These are phyloP conservation scores for Thryonomys swinderianus DNA, from an alignment of 2,113 vertebrate species.

Conservation along the genomic window DNA sequence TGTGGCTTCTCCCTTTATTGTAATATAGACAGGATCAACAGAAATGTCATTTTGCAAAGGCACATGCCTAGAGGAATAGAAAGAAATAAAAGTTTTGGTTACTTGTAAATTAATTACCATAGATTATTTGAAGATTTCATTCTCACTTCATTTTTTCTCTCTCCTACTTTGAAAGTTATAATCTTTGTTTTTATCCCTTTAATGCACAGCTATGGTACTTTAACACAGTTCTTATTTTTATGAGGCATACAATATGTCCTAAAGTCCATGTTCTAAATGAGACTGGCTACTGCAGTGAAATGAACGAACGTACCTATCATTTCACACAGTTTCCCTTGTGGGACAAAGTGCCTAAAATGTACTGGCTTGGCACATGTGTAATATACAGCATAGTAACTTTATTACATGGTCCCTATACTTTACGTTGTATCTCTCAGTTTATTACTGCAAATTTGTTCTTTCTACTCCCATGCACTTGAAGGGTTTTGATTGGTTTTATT, in stretches of 20 bases:
- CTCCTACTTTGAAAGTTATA: not conserved
- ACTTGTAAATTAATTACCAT: not conserved
- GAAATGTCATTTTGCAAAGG: not conserved
- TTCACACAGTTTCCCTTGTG: not conserved
- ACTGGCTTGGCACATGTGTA: not conserved
- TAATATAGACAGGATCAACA: not conserved
- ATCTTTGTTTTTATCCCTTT: not conserved
- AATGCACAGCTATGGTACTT: not conserved
- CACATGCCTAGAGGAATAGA: not conserved
- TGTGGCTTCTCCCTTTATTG: not conserved
- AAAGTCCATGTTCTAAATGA: not conserved
- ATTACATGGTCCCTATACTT: not conserved
- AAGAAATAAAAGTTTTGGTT: not conserved
- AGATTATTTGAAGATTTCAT: not conserved
- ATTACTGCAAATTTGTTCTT: not conserved
- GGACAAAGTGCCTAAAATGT: not conserved
- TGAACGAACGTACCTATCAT: not conserved
- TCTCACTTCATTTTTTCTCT: not conserved
- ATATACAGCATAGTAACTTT: not conserved
- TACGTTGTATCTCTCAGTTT: not conserved
- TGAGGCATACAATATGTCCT: not conserved
- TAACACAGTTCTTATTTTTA: not conserved
- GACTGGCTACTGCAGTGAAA: not conserved
- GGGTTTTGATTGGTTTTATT: not conserved
- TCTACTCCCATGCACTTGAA: not conserved